phyloP scores from a whole-genome alignment of 1,140 invertebrate genomes.

The Neodiprion virginianus region DNA sequence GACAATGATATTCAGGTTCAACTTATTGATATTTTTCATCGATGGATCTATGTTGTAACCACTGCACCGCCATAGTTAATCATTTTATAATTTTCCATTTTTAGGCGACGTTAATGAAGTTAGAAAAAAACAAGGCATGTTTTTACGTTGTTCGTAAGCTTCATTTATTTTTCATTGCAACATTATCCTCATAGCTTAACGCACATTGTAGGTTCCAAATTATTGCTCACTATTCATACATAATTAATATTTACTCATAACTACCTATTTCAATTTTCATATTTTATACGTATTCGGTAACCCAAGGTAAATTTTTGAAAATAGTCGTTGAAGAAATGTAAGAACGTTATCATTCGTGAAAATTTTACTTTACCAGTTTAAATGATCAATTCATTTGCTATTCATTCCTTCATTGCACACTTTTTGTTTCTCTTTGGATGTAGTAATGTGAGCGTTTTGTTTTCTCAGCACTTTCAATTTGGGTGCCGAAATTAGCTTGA shows the following conservation, averaged over 20 bases:
- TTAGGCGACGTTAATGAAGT: slow-evolving; percentile 67
- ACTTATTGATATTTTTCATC: slow-evolving; percentile 17
- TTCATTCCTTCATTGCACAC: no score
- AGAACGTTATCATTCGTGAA: no score
- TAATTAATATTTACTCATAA: slow-evolving; percentile 14
- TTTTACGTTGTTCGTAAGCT: slow-evolving; percentile 43
- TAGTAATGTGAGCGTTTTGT: no score
- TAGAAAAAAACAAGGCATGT: slow-evolving; percentile 72
- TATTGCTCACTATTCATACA: slow-evolving; percentile 10
- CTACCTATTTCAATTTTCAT: slow-evolving; percentile 28
- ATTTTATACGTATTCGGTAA: slow-evolving; percentile 5
- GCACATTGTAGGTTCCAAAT: neutral
- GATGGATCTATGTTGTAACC: slow-evolving; percentile 14
- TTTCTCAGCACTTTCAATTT: no score
- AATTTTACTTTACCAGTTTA: no score
- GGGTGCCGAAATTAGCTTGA: neutral
- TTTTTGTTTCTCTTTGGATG: no score
- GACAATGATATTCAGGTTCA: slow-evolving; percentile 54
- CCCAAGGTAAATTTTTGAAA: no score
- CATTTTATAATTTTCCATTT: slow-evolving; percentile 42
- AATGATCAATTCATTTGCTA: no score
- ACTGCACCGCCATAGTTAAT: slow-evolving; percentile 13
- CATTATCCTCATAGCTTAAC: neutral
- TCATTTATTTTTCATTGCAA: slow-evolving; percentile 37
- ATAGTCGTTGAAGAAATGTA: no score